Conservation (phyloP, 2,888 invertebrate species). For the Agrochola circellaris region DNA sequence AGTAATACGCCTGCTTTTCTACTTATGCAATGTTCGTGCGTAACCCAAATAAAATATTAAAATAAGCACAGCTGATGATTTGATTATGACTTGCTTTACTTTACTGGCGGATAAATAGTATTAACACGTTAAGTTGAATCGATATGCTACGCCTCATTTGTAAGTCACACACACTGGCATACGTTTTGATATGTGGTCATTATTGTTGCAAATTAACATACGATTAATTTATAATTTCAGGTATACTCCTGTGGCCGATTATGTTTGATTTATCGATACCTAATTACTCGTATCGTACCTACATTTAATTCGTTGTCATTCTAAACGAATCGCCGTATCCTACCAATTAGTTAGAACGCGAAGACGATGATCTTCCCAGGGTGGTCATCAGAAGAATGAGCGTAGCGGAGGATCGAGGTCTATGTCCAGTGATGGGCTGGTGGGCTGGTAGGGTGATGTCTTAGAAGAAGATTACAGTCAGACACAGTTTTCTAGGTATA, state of each 20-base stretch:
- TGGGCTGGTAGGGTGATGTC: no score
- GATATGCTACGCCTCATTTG: constrained; percentile 41
- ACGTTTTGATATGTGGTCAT: constrained; percentile 27
- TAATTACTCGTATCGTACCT: background rate
- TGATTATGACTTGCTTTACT: background rate
- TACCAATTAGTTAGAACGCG: background rate
- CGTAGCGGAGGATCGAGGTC: background rate
- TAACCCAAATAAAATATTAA: constrained; percentile 11
- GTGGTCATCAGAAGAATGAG: no score
- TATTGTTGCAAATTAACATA: constrained; percentile 44
- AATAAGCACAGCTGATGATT: constrained; percentile 4
- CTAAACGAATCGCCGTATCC: background rate
- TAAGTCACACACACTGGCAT: constrained; percentile 10
- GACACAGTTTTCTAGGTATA: background rate
- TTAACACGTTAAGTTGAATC: constrained; percentile 12
- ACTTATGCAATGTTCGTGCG: background rate
- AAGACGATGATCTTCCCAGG: background rate
- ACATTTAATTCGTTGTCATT: background rate
- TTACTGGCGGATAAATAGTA: constrained; percentile 19
- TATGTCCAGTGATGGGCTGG: background rate
- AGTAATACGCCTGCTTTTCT: background rate
- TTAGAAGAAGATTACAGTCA: background rate
- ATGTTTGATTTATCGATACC: constrained; percentile 37
- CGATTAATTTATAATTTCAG: constrained; percentile 33
- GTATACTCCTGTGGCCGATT: constrained; percentile 9